Evolutionary conservation across 2,888 invertebrate genomes (phyloP), one percentile per base, ranked within the genome.

Genomic region (Chrysolina americana): DNA sequence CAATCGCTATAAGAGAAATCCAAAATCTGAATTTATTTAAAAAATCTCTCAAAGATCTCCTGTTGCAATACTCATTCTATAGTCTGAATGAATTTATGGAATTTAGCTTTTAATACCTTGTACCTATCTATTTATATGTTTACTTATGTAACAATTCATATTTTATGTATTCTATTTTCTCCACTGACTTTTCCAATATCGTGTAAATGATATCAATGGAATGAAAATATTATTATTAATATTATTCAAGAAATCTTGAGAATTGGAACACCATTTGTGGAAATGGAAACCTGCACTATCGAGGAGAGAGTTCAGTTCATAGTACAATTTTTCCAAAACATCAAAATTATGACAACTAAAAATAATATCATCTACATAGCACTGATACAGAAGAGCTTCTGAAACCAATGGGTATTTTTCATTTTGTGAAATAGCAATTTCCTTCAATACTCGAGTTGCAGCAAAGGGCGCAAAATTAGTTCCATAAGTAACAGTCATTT

Each of bases 401-500:
- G 68, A 21, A 13, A 63, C 72, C 23, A 69, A 21, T n/a, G 59
- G 68, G 15, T 50, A 50, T 44, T 44, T 44, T 47, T 53, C 28
- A 48, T 47, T 28, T 36, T 41, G 13, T n/a, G 65, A 44, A 15
- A 66, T 44, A 44, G 15, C 44, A 44, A 44, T 13, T 28, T 28
- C 5, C 28, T 66, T 17, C n/a, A 66, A 47, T 10, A 44, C 47
- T 47, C 65, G 36, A 19, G 17, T 47, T 21, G 21, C 23, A 19
- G 48, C 23, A 19, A 23, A 66, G n/a, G 65, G 65, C 13, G 50
- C 47, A 50, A 44, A 75, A 70, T 74, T 76, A 21, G 71, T 77
- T 10, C 76, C 77, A 64, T 75, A 80, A 19, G 77, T 78, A 0
- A 79, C 73, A 4, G 79, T 28, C 28, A 76, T 41, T 75, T 36